phyloP scores from a whole-genome alignment of 2,888 invertebrate species.

The Brenthis daphne region DNA sequence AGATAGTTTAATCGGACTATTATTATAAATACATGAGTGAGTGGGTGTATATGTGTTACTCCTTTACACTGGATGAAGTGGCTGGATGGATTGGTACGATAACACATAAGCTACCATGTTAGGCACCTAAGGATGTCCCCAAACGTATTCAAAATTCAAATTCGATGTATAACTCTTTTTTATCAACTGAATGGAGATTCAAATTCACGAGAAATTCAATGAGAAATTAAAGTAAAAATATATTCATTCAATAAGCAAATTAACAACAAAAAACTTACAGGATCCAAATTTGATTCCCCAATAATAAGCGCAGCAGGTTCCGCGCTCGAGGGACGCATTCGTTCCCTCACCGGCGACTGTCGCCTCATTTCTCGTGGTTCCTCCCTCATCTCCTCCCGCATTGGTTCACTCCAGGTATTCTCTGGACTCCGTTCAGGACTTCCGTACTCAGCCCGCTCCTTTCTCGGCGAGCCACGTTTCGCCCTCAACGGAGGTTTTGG shows the following conservation, averaged over 20 bases:
- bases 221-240: neutral
- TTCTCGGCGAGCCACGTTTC: conserved; percentile 89
- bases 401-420: conserved; percentile 52
- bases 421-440: conserved; percentile 67
- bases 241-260: neutral
- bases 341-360: conserved; percentile 45
- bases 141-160: too few relatives aligned
- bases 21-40: too few relatives aligned
- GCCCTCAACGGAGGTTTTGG: conserved; percentile 93
- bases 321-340: conserved; percentile 45
- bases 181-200: too few relatives aligned
- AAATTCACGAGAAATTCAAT: neutral
- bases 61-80: too few relatives aligned
- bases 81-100: too few relatives aligned
- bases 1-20: too few relatives aligned
- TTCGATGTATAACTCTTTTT: too few relatives aligned
- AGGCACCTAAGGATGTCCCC: too few relatives aligned
- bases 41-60: too few relatives aligned
- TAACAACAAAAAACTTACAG: conserved; percentile 52
- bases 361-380: conserved; percentile 30
- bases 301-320: conserved; percentile 73
- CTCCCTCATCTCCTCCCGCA: conserved; percentile 52
- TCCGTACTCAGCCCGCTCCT: conserved; percentile 77
- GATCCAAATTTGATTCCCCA: conserved; percentile 71
- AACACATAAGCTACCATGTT: too few relatives aligned